Evolutionary conservation across 2,113 vertebrate species (phyloP).

Genomic region (Anolis carolinensis): DNA sequence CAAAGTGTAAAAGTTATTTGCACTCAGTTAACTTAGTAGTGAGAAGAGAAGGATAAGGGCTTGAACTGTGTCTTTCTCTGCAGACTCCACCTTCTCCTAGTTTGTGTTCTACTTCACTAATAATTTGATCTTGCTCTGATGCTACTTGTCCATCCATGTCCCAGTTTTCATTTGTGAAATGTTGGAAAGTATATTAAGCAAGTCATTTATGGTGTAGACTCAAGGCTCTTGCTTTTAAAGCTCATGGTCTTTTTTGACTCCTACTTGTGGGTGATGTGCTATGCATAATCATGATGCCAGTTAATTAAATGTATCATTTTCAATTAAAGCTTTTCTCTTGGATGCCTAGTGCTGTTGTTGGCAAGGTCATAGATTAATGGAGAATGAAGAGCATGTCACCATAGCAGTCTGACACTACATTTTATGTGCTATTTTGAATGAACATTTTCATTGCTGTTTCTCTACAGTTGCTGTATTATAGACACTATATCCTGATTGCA

Average conservation of each 20-base stretch:
- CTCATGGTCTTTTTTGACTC: not conserved
- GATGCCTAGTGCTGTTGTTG: slow-evolving; percentile 53
- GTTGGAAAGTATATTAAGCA: no score
- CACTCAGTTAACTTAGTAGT: no score
- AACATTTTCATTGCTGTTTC: slow-evolving; percentile 7
- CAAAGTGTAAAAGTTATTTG: no score
- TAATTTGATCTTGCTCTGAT: no score
- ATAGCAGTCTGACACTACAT: slow-evolving; percentile 47
- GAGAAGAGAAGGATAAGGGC: no score
- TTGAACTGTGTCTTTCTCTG: no score
- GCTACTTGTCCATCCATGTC: no score
- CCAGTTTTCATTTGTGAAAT: no score
- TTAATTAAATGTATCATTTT: slow-evolving; percentile 64
- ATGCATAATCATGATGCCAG: slow-evolving; percentile 22
- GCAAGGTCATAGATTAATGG: slow-evolving; percentile 51
- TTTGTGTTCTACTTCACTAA: no score
- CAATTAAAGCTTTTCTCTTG: slow-evolving; percentile 60
- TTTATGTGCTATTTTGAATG: slow-evolving; percentile 49
- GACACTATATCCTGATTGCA: not conserved
- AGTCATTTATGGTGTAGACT: fast-evolving
- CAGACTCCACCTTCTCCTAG: no score
- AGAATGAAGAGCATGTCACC: slow-evolving; percentile 40
- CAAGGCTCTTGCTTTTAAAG: not conserved
- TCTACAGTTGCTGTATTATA: not conserved
- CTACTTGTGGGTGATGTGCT: not conserved